Percentiles rank a stretch among this genome's conserved stretches.
These are phyloP conservation scores for Tipula helvola DNA, from an alignment of 2,888 invertebrate genomes.

Conservation along the genomic window DNA sequence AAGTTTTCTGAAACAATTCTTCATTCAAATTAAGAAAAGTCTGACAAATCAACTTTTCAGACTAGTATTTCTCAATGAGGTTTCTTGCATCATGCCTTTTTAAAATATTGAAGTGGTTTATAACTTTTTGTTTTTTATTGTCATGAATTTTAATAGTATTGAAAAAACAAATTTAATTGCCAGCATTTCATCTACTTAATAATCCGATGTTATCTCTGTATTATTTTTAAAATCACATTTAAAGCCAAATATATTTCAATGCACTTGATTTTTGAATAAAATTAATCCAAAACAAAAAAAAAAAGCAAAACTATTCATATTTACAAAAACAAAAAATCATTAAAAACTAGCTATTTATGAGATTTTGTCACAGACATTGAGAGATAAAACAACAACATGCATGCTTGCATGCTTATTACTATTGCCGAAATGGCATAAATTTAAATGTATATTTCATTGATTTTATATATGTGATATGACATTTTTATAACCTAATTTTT, in stretches of 20 bases:
- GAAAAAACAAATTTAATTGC: too few species aligned
- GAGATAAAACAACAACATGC: not conserved
- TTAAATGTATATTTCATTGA: not conserved
- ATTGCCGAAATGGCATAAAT: not conserved
- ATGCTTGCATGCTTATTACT: not conserved
- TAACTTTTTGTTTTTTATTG: too few species aligned
- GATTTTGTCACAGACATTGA: not conserved
- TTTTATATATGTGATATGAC: not conserved
- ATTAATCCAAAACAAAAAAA: not conserved
- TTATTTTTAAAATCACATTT: too few species aligned
- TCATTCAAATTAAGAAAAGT: too few species aligned
- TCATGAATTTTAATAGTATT: too few species aligned
- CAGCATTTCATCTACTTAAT: too few species aligned
- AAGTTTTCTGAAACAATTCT: too few species aligned
- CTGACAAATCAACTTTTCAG: too few species aligned
- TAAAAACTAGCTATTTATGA: not conserved
- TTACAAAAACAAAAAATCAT: not conserved
- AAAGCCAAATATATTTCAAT: not conserved
- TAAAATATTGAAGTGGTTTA: too few species aligned
- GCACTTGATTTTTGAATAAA: not conserved
- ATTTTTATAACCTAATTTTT: not conserved
- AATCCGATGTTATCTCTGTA: too few species aligned
- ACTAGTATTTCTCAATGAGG: too few species aligned
- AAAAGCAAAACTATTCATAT: not conserved
- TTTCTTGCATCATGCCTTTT: too few species aligned